A percentile compares a stretch with the other conserved stretches of the same genome.
phyloP scores from a whole-genome alignment of 1,140 invertebrate genomes.

The Lamellibrachia luymesi region DNA sequence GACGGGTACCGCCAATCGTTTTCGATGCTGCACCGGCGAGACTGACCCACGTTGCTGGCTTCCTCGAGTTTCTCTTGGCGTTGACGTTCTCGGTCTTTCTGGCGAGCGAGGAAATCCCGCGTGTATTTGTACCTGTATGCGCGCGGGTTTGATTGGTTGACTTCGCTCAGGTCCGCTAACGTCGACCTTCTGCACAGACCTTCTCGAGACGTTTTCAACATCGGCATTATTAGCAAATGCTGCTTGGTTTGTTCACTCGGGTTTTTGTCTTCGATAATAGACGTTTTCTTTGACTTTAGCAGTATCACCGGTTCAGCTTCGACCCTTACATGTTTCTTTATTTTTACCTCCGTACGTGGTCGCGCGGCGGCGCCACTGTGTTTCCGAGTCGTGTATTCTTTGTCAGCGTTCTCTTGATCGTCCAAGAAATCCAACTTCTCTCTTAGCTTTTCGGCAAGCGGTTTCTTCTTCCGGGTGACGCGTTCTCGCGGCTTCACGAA shows the following conservation, averaged over 20 bases:
- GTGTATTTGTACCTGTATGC: neutral
- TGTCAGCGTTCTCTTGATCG: neutral
- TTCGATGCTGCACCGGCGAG: neutral
- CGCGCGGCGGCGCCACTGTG: neutral
- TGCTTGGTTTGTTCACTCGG: neutral
- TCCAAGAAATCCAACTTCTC: neutral
- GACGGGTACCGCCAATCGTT: neutral
- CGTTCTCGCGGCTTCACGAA: conserved; percentile 30
- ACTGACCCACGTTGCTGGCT: neutral
- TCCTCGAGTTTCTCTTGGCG: neutral
- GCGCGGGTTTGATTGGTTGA: neutral
- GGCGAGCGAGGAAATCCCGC: neutral
- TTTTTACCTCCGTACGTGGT: neutral
- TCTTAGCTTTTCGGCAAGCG: conserved; percentile 1
- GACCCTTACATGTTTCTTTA: neutral
- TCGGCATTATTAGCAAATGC: neutral
- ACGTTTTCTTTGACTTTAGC: neutral
- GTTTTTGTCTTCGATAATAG: neutral
- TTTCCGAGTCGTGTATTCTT: neutral
- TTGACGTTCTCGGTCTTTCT: neutral
- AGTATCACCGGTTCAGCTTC: neutral
- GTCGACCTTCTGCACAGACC: neutral
- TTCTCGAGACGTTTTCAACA: neutral
- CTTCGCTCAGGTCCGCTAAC: neutral
- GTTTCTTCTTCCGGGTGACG: neutral